Conservation (phyloP, 2,888 invertebrate genomes). For the Sinopyrophorus schimmeli region DNA sequence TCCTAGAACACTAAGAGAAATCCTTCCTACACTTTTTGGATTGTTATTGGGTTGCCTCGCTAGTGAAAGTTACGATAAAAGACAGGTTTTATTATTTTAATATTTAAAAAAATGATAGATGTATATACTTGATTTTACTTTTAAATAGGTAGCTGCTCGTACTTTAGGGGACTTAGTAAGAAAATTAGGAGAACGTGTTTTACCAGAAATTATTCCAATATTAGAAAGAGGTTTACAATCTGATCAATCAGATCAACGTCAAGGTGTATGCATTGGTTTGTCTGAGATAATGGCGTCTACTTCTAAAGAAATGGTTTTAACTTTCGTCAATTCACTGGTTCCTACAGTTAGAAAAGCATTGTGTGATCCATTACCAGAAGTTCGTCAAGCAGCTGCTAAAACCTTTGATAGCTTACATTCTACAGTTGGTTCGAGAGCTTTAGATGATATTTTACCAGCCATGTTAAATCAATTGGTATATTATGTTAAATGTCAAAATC, state of each 20-base stretch:
- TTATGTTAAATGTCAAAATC: background rate
- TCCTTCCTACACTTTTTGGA: constrained; percentile 91
- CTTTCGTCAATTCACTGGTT: constrained; percentile 84
- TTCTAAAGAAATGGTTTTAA: constrained; percentile 89
- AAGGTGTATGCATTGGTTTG: constrained; percentile 97
- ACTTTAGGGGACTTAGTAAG: constrained; percentile 96
- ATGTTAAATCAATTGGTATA: constrained; percentile 77
- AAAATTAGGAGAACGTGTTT: constrained; percentile 94
- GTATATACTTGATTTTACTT: constrained; percentile 1
- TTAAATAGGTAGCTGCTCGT: constrained; percentile 77
- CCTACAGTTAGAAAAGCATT: constrained; percentile 95
- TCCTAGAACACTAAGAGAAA: constrained; percentile 93
- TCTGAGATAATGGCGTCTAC: constrained; percentile 98
- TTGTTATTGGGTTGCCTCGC: constrained; percentile 92
- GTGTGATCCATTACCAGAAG: constrained; percentile 91
- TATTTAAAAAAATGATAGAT: background rate
- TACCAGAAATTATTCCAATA: constrained; percentile 98
- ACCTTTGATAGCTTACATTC: constrained; percentile 96
- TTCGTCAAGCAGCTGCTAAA: constrained; percentile 91
- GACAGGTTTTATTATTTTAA: constrained; percentile 63
- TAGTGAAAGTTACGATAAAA: constrained; percentile 93
- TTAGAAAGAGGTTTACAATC: constrained; percentile 91
- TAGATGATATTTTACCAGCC: constrained; percentile 95
- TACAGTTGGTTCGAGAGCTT: constrained; percentile 88
- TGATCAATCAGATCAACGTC: constrained; percentile 90